Evolutionary conservation across 2,888 invertebrate species (phyloP), one percentile per base, ranked within the genome.

Genomic region (Choreutis nemorana): DNA sequence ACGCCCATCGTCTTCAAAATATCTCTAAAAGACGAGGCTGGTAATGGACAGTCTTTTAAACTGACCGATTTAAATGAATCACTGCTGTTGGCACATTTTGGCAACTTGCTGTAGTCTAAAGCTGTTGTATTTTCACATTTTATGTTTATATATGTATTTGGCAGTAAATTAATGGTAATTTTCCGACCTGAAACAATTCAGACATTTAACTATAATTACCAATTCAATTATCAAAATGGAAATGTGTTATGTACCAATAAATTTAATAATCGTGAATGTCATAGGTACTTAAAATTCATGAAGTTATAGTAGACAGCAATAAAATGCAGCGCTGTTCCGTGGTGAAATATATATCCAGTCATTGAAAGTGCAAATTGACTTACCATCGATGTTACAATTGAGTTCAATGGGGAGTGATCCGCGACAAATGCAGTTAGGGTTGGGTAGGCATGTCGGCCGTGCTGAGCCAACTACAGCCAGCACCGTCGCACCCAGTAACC

Each of bases 11-110:
- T 65, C 5, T 57, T 53, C 31, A 82, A 50, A 7, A 82, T 66
- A 30, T 80, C 66, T 42, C 62, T 67, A 31, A 84, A 77, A 1
- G 82, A 73, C 3, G 67, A 63, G 2, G 50, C 42, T n/a, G 83
- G 82, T 34, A 83, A 39, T 1, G 83, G 82, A 40, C 84, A 84
- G 44, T 71, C 75, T 43, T 70, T 75, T 42, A 84, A 75, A 37
- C 60, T 67, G 45, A 83, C 75, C 15, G 67, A 67, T 37, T 78
- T 65, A 35, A 79, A 73, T 27, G 61, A 59, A 39, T 57, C 63
- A 39, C 55, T 53, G 34, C 51, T 50, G 33, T 73, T 72, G 42
- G 75, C 61, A 55, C 72, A 68, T 50, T 71, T 70, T 39, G 82
- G 80, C 41, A 83, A 45, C 39, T 75, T 62, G 32, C 52, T 59